phyloP scores from a whole-genome alignment of 2,797 vertebrate genomes.

The Ptychadena robeensis region DNA sequence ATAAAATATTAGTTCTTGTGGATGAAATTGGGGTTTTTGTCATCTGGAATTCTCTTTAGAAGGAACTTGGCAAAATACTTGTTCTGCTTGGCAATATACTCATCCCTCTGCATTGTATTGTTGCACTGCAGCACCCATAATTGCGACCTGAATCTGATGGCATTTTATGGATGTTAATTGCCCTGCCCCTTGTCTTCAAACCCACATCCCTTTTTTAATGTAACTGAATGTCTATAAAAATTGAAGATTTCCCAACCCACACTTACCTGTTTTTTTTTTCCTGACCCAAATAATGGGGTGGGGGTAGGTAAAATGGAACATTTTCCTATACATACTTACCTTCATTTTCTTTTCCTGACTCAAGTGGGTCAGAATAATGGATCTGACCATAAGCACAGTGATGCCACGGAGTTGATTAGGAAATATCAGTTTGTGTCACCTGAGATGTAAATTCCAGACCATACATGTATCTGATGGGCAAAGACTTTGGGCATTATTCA shows the following conservation, averaged over 20 bases:
- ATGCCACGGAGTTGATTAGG: too few species aligned
- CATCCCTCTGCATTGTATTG: neutral
- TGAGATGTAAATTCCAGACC: neutral
- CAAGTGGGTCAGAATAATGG: too few species aligned
- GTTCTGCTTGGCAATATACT: neutral
- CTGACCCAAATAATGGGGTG: too few species aligned
- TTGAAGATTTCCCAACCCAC: too few species aligned
- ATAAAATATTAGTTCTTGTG: neutral
- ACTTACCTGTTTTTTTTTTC: too few species aligned
- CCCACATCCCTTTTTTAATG: neutral
- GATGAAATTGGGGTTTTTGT: neutral
- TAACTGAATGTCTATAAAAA: neutral
- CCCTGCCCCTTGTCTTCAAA: neutral
- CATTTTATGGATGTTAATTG: neutral
- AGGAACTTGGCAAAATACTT: neutral
- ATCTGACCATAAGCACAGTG: too few species aligned
- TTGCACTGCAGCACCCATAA: neutral
- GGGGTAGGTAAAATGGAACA: too few species aligned
- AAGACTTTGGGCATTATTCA: too few species aligned
- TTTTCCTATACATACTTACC: too few species aligned
- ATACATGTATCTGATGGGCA: neutral
- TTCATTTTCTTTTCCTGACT: too few species aligned
- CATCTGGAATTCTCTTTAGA: neutral
- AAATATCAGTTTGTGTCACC: too few species aligned
- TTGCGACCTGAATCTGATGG: neutral